A percentile compares a stretch with the other conserved stretches of the same genome.
Conservation (phyloP, 2,888 invertebrate species). For the Apeira syringaria region DNA sequence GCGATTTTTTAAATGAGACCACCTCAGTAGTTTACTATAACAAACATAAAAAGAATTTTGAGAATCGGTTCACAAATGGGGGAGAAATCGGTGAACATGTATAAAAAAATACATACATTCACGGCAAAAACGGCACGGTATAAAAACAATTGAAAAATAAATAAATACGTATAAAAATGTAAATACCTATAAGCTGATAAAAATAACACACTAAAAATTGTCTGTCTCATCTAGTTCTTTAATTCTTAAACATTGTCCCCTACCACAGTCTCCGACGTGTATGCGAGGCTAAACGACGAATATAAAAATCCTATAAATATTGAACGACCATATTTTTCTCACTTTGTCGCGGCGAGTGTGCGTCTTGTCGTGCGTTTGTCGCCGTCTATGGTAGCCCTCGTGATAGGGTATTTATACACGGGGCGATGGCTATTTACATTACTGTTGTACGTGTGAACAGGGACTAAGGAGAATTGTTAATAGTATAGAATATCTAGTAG, state of each 20-base stretch:
- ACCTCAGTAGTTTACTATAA: too few relatives aligned
- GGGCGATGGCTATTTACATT: conserved; percentile 11
- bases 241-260: conserved; percentile 42
- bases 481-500: background rate
- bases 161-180: too few relatives aligned
- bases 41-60: too few relatives aligned
- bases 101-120: too few relatives aligned
- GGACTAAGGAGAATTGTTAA: background rate
- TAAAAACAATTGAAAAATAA: too few relatives aligned
- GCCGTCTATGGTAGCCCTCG: conserved; percentile 43
- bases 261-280: conserved; percentile 53
- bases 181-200: too few relatives aligned
- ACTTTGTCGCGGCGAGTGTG: conserved; percentile 70
- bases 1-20: too few relatives aligned
- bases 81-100: too few relatives aligned
- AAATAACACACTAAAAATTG: background rate
- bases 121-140: too few relatives aligned
- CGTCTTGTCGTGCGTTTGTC: conserved; percentile 53
- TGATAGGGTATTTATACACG: conserved; percentile 36
- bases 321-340: conserved; percentile 81
- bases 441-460: background rate
- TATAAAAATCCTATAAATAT: conserved; percentile 82
- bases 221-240: conserved; percentile 41
- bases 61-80: too few relatives aligned
- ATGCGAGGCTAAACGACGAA: conserved; percentile 74